Conservation (phyloP, 2,113 vertebrate species). For the Pavo muticus region DNA sequence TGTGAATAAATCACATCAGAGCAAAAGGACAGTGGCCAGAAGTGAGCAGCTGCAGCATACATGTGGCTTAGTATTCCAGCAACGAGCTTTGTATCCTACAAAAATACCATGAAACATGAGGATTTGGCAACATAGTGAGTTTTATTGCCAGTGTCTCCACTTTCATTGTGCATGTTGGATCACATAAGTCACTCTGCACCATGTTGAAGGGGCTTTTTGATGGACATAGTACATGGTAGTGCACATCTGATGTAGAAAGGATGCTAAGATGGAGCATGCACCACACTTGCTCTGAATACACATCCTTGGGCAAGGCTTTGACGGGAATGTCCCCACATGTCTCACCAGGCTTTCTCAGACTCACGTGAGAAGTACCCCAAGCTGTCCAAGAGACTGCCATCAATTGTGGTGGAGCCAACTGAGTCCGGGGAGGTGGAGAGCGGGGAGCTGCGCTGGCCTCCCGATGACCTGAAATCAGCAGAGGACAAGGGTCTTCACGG, state of each 20-base stretch:
- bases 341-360: conserved; percentile 84
- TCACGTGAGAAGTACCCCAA: conserved; percentile 86
- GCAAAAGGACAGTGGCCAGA: not conserved
- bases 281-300: not conserved
- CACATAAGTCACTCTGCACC: not conserved
- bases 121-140: not conserved
- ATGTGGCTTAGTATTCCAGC: not conserved
- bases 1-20: not conserved
- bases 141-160: not conserved
- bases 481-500: conserved; percentile 75
- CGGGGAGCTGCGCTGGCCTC: conserved; percentile 92
- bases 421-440: conserved; percentile 89
- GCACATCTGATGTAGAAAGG: not conserved
- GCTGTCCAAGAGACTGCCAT: conserved; percentile 88
- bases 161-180: accelerated
- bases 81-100: not conserved
- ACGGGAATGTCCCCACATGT: not conserved
- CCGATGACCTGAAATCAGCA: conserved; percentile 81
- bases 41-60: conserved; percentile 10
- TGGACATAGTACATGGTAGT: accelerated
- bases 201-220: not conserved
- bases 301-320: not conserved
- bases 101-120: not conserved
- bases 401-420: conserved; percentile 89
- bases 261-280: not conserved